Percentiles rank a stretch among this genome's conserved stretches.
These are phyloP conservation scores for Glossosoma conforme DNA, from an alignment of 1,140 invertebrate species.

Conservation along the genomic window DNA sequence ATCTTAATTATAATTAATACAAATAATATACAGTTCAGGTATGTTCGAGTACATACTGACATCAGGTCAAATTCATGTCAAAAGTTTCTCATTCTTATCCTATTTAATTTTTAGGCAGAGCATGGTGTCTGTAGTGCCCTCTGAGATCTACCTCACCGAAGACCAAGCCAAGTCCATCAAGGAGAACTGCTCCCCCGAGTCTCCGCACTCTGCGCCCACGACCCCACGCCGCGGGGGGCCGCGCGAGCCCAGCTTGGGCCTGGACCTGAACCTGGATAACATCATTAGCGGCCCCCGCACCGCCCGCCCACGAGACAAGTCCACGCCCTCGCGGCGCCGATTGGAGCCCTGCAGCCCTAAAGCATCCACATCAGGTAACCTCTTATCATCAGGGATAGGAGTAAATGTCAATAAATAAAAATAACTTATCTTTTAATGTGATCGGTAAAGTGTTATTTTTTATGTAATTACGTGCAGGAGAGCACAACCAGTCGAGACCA, in stretches of 20 bases:
- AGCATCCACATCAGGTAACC: constrained; percentile 44
- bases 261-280: constrained; percentile 46
- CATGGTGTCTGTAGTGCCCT: constrained; percentile 43
- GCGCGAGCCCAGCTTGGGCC: no score
- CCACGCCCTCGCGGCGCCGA: constrained; percentile 38
- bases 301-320: constrained; percentile 40
- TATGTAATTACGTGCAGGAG: no score
- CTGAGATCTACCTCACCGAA: constrained; percentile 47
- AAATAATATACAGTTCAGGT: no score
- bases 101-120: constrained; percentile 37
- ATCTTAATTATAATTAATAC: no score
- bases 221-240: constrained; percentile 42
- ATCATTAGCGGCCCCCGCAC: constrained; percentile 39
- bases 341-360: constrained; percentile 44
- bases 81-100: no score
- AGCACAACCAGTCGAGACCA: no score
- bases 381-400: no score
- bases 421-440: no score
- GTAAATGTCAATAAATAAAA: no score
- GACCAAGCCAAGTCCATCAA: constrained; percentile 46
- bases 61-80: no score
- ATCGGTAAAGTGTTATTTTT: no score
- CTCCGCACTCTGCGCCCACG: constrained; percentile 35
- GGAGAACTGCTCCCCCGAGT: constrained; percentile 35
- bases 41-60: no score